Percentiles rank a stretch among this genome's conserved stretches.
phyloP scores from a whole-genome alignment of 1,140 invertebrate genomes.

The Homalodisca vitripennis region DNA sequence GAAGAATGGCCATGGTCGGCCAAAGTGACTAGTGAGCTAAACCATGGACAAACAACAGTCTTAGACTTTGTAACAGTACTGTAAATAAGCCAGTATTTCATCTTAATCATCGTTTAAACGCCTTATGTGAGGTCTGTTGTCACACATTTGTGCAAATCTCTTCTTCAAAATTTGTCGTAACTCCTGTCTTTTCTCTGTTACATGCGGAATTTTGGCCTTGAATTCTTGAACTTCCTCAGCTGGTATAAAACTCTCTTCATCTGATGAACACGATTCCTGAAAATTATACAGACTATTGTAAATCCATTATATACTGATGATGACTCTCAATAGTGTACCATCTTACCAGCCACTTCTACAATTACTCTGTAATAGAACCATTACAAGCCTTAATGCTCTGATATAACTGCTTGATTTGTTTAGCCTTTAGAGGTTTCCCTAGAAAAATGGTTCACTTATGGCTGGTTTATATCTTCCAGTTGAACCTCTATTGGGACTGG shows the following conservation, averaged over 20 bases:
- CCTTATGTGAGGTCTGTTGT: neutral
- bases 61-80: too few species aligned
- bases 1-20: neutral
- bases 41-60: too few species aligned
- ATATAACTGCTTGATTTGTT: too few species aligned
- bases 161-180: slow-evolving; percentile 76
- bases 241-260: slow-evolving; percentile 76
- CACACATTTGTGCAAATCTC: slow-evolving; percentile 70
- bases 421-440: too few species aligned
- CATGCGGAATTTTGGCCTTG: slow-evolving; percentile 68
- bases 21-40: slow-evolving; percentile 12
- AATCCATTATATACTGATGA: neutral
- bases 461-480: too few species aligned
- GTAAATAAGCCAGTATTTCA: too few species aligned
- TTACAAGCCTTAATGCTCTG: too few species aligned
- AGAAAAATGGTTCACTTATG: too few species aligned
- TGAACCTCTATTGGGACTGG: too few species aligned
- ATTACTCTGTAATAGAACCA: neutral
- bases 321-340: neutral
- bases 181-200: slow-evolving; percentile 76
- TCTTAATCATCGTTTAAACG: too few species aligned
- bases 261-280: slow-evolving; percentile 64
- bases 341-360: neutral
- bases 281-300: slow-evolving; percentile 21
- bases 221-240: slow-evolving; percentile 82